Percentiles rank a stretch among this genome's conserved stretches.
Conservation (phyloP, 2,797 vertebrate genomes). For the Hemibagrus guttatus region DNA sequence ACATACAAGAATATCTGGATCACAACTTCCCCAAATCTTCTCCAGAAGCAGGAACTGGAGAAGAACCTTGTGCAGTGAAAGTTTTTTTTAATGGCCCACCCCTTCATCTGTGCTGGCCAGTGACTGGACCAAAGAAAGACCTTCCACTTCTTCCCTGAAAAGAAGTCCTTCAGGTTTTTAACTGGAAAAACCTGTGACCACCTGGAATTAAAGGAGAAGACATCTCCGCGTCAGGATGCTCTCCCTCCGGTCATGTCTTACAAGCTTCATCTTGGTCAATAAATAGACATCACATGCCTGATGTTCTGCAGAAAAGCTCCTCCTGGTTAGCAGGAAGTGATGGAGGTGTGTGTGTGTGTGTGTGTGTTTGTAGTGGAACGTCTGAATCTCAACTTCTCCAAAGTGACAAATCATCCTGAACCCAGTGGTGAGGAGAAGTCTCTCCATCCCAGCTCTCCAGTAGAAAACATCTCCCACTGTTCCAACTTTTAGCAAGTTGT, state of each 20-base stretch:
- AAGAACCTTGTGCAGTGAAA: background rate
- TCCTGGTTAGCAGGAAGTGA: background rate
- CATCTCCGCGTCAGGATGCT: background rate
- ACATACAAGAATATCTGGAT: background rate
- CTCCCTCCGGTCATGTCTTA: no score
- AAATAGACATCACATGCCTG: no score
- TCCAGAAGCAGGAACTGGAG: no score
- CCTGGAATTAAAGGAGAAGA: background rate
- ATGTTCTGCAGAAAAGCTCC: background rate
- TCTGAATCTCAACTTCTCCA: background rate
- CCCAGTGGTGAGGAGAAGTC: background rate
- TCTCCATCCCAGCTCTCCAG: background rate
- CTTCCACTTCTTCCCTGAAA: no score
- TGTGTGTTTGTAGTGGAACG: background rate
- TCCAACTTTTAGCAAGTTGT: background rate
- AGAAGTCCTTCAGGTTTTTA: background rate
- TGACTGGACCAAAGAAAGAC: background rate
- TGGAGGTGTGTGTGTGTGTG: background rate
- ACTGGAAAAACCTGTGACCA: background rate
- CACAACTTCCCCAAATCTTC: background rate
- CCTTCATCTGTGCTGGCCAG: background rate
- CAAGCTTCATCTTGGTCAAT: background rate
- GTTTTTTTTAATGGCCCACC: background rate
- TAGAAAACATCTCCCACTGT: no score
- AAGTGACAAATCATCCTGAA: background rate